Base-by-base conservation (phyloP, 2,888 invertebrate species). In the Drosophila setosimentum region DNA sequence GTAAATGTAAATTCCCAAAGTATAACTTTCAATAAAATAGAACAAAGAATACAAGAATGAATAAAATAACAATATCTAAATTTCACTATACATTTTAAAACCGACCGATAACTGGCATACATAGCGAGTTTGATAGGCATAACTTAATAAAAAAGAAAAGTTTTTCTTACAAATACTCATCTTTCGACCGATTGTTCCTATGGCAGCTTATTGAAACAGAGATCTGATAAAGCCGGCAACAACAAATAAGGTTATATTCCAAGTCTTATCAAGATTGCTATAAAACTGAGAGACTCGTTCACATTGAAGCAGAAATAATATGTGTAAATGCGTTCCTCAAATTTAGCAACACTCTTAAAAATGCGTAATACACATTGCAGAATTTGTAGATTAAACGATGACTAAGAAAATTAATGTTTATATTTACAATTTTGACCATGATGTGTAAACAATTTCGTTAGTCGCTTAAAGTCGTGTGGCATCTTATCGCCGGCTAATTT, bases 391-490 rank as follows among this genome's bases (percentile, higher is more conserved):
- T n/a, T n/a, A n/a, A n/a, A n/a, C n/a, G n/a, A n/a, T n/a, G n/a
- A n/a, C n/a, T n/a, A n/a, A n/a, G n/a, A n/a, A n/a, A n/a, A n/a
- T n/a, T n/a, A n/a, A n/a, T n/a, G n/a, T n/a, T n/a, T n/a, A n/a
- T n/a, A n/a, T n/a, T n/a, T n/a, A n/a, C n/a, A n/a, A n/a, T 35
- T 54, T 24, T 18, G 35, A 11, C 24, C 18, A 54, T 35, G 53
- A 18, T 10, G 1, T 21, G 53, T 30, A 29, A 1, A 51, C 10
- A 60, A 37, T 21, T 21, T 8, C 8, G 13, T 18, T 7, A 61
- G 5, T 49, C 32, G 57, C 18, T 57, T 21, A 13, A 54, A 62
- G 66, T 73, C 73, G 61, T 53, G 61, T 73, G 53, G 66, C 49
- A 58, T 62, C 66, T 73, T 73, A 73, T 73, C 73, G 30, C 21